Evolutionary conservation across 2,888 invertebrate genomes (phyloP).

Genomic region (Pseudolycoriella hygida): DNA sequence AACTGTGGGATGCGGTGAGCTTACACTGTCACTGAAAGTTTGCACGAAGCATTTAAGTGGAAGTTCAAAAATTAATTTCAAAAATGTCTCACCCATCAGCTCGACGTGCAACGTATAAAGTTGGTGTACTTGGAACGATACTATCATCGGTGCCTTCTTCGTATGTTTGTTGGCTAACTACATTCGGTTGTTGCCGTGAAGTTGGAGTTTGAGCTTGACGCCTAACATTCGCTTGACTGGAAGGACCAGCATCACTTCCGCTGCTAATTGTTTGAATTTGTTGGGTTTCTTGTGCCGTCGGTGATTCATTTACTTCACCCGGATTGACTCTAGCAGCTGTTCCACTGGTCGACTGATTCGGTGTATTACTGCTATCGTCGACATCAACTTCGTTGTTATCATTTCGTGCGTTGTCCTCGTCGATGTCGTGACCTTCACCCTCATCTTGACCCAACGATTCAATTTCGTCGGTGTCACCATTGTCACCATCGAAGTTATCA

Average conservation of each 20-base stretch:
- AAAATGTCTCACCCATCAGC: slow-evolving; percentile 59
- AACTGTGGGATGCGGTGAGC: slow-evolving; percentile 72
- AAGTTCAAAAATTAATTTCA: background rate
- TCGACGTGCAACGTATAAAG: slow-evolving; percentile 62
- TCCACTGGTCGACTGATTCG: slow-evolving; percentile 34
- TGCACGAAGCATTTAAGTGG: background rate
- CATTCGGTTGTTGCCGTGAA: slow-evolving; percentile 18
- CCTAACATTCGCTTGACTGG: slow-evolving; percentile 20
- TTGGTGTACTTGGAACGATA: slow-evolving; percentile 82
- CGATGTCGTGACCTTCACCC: slow-evolving; percentile 31
- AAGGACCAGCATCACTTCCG: slow-evolving; percentile 39
- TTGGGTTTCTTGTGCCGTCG: slow-evolving; percentile 27
- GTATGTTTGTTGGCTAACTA: slow-evolving; percentile 18
- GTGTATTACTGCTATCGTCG: slow-evolving; percentile 45
- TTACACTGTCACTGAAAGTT: slow-evolving; percentile 74
- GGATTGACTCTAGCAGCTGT: slow-evolving; percentile 13
- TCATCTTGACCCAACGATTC: slow-evolving; percentile 31
- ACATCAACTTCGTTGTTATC: slow-evolving; percentile 45
- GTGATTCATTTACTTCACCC: slow-evolving; percentile 16
- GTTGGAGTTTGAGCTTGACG: slow-evolving; percentile 18
- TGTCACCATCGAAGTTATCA: slow-evolving; percentile 32
- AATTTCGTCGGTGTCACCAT: slow-evolving; percentile 37
- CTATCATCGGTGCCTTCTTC: slow-evolving; percentile 33
- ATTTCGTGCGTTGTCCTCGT: slow-evolving; percentile 34
- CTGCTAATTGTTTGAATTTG: slow-evolving; percentile 62